A percentile compares a stretch with the other conserved stretches of the same genome.
These are phyloP conservation scores for Astur gentilis DNA, from an alignment of 2,113 vertebrate genomes.

Conservation along the genomic window DNA sequence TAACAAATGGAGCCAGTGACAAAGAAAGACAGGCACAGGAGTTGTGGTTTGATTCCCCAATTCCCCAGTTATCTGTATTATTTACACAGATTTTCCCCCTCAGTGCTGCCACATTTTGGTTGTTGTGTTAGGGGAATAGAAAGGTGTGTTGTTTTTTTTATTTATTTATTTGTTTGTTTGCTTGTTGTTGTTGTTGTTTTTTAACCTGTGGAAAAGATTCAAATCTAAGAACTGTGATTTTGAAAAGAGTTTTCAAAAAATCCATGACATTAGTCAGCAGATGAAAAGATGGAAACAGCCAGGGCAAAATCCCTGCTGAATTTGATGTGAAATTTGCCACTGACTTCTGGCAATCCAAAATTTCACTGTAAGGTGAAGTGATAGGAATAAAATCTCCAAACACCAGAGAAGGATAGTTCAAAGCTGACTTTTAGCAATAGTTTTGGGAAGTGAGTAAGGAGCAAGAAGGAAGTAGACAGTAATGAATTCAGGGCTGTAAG, in stretches of 20 bases:
- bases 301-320: neutral
- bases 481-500: neutral
- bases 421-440: neutral
- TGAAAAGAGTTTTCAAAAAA: neutral
- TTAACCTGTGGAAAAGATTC: neutral
- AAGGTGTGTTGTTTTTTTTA: neutral
- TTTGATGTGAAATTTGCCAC: neutral
- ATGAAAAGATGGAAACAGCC: neutral
- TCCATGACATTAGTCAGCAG: fast-evolving
- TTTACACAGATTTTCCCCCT: neutral
- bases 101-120: neutral
- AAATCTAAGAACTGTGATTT: neutral
- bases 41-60: neutral
- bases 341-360: neutral
- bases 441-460: neutral
- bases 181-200: too few relatives aligned
- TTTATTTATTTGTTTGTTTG: neutral
- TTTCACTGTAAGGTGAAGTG: neutral
- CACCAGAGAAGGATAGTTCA: neutral
- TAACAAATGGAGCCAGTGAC: neutral
- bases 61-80: neutral
- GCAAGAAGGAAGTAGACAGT: neutral
- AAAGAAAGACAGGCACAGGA: neutral
- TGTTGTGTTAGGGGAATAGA: neutral
- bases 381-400: neutral